A percentile compares a stretch with the other conserved stretches of the same genome.
These are phyloP conservation scores for Malacoraja senta DNA, from an alignment of 2,797 vertebrate genomes.

Conservation along the genomic window DNA sequence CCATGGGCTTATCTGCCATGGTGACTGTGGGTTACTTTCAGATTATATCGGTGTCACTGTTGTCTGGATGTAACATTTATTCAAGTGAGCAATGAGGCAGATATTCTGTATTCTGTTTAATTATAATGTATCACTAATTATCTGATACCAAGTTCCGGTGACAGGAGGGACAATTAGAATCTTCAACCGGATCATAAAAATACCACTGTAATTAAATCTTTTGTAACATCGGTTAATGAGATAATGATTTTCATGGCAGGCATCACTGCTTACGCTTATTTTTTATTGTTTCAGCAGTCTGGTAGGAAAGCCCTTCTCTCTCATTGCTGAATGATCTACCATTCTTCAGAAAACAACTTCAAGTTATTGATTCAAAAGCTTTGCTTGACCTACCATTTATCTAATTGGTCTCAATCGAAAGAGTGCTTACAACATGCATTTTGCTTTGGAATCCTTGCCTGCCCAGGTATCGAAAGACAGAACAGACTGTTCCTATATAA, in stretches of 20 bases:
- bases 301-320: neutral
- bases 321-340: neutral
- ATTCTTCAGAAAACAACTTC: neutral
- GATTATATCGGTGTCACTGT: neutral
- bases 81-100: neutral
- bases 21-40: constrained; percentile 7
- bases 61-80: neutral
- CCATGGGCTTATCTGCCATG: neutral
- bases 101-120: constrained; percentile 21
- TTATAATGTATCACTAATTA: constrained; percentile 36
- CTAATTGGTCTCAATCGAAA: neutral
- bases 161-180: constrained; percentile 28
- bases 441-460: neutral
- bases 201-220: constrained; percentile 31
- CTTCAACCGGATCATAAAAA: constrained; percentile 26
- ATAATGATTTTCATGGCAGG: constrained; percentile 26
- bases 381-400: neutral
- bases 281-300: neutral
- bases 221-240: constrained; percentile 27
- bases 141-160: constrained; percentile 20
- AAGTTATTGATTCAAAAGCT: neutral
- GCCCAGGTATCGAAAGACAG: neutral
- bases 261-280: neutral
- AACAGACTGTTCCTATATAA: neutral
- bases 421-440: neutral